A percentile compares a stretch with the other conserved stretches of the same genome.
phyloP scores from a whole-genome alignment of 2,113 vertebrate genomes.

The Pelusios castaneus region DNA sequence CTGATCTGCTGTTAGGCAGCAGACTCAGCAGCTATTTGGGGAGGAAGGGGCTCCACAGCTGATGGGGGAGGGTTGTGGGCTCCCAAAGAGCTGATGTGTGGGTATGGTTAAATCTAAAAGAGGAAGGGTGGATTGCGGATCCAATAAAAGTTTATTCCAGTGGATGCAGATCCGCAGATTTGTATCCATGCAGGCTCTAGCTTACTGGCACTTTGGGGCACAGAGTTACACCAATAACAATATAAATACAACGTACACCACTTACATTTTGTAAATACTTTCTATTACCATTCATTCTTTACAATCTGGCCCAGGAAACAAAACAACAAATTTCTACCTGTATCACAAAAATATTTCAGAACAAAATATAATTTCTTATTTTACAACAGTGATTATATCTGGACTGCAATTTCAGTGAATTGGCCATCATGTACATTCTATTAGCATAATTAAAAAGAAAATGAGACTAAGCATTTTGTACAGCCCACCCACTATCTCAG shows the following conservation, averaged over 20 bases:
- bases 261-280: slow-evolving; percentile 8
- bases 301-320: slow-evolving; percentile 9
- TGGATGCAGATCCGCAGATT: no score
- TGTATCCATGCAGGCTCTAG: no score
- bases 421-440: not conserved
- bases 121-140: no score
- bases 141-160: no score
- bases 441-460: not conserved
- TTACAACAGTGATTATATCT: slow-evolving; percentile 3
- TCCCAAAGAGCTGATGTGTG: no score
- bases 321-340: not conserved
- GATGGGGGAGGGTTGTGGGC: no score
- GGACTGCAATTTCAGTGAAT: not conserved
- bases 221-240: not conserved
- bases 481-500: not conserved
- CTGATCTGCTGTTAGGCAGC: no score
- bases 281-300: not conserved
- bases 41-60: no score
- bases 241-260: not conserved
- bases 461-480: not conserved
- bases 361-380: slow-evolving; percentile 3
- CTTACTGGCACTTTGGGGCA: not conserved
- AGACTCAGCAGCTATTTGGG: no score
- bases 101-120: no score
- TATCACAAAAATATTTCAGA: slow-evolving; percentile 41